A percentile compares a stretch with the other conserved stretches of the same genome.
These are phyloP conservation scores for Anastrepha obliqua DNA, from an alignment of 1,140 invertebrate species.

Conservation along the genomic window DNA sequence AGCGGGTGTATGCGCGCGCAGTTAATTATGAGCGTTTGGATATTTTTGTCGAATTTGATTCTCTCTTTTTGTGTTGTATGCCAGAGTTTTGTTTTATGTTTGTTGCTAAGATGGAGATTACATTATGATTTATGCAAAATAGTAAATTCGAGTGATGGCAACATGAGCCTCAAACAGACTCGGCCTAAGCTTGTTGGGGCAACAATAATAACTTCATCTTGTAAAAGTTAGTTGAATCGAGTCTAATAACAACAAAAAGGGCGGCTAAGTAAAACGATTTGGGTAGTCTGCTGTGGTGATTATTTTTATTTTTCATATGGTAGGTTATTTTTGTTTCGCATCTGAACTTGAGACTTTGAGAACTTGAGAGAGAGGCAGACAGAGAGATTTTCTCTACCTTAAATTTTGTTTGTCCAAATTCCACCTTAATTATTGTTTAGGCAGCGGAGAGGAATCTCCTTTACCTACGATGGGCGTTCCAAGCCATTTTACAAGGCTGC, in stretches of 20 bases:
- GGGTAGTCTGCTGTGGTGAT: neutral
- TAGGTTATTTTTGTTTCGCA: no score
- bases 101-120: constrained; percentile 71
- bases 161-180: constrained; percentile 63
- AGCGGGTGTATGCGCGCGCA: constrained; percentile 54
- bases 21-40: constrained; percentile 17
- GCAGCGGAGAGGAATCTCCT: no score
- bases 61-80: constrained; percentile 49
- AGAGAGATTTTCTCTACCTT: no score
- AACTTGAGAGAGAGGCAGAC: no score
- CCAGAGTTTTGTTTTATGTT: constrained; percentile 29
- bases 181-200: constrained; percentile 1
- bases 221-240: neutral
- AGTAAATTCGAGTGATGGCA: constrained; percentile 73
- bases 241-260: constrained; percentile 34
- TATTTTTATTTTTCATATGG: no score
- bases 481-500: no score
- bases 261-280: neutral
- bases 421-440: no score
- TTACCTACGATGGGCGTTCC: no score
- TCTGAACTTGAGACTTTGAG: no score
- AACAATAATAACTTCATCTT: constrained; percentile 24
- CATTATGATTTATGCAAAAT: constrained; percentile 75
- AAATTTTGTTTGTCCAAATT: no score
- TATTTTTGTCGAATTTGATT: neutral